Evolutionary conservation across 2,797 vertebrate genomes (phyloP).

Genomic region (Myoxocephalus aenaeus): DNA sequence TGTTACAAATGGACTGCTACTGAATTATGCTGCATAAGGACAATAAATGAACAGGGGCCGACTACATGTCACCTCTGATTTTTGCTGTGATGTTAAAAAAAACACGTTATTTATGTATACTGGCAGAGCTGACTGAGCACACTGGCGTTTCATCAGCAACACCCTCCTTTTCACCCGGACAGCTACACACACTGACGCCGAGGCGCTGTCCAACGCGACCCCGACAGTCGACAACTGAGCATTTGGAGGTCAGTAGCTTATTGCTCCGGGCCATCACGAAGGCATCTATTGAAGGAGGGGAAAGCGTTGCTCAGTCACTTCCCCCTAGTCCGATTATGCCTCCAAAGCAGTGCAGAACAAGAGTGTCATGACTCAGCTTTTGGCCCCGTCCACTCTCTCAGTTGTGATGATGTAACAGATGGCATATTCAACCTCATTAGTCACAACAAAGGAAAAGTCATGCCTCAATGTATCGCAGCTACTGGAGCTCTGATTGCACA

Average conservation of each 20-base stretch:
- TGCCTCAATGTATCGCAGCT: constrained; percentile 56
- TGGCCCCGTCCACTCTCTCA: constrained; percentile 66
- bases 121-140: constrained; percentile 48
- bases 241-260: constrained; percentile 44
- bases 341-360: constrained; percentile 55
- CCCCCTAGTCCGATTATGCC: constrained; percentile 51
- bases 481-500: constrained; percentile 51
- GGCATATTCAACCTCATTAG: constrained; percentile 72
- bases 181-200: constrained; percentile 13
- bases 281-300: constrained; percentile 42
- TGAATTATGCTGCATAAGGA: neutral
- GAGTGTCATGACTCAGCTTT: constrained; percentile 79
- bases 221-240: constrained; percentile 21
- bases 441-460: constrained; percentile 69
- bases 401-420: constrained; percentile 76
- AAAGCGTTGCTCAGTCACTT: constrained; percentile 53
- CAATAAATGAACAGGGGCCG: constrained; percentile 1
- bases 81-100: constrained; percentile 52
- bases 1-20: neutral
- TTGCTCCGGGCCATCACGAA: constrained; percentile 51
- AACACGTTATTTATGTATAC: constrained; percentile 57
- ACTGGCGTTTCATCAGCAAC: constrained; percentile 50
- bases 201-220: constrained; percentile 32
- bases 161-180: constrained; percentile 28
- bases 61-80: constrained; percentile 43